Base-by-base conservation (phyloP, 2,113 vertebrate genomes). In the Pollachius pollachius region DNA sequence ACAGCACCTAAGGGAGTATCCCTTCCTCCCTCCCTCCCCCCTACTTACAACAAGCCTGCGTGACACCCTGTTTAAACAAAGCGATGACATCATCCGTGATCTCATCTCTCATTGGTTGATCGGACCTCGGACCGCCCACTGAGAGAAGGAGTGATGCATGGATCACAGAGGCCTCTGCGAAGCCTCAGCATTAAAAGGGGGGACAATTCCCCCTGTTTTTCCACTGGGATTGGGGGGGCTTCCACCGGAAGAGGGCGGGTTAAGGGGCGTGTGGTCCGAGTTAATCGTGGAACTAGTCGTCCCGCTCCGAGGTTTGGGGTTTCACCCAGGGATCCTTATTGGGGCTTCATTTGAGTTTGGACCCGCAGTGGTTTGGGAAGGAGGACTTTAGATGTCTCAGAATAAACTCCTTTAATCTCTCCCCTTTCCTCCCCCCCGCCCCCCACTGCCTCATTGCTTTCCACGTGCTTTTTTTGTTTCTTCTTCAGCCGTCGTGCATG, bases 371-470 rank as follows among this genome's bases (percentile, higher is more conserved):
- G 78, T 82, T 82, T 65, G 59, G 52, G 76, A 83, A 76, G 78
- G 79, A 70, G 7, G 6, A 81, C 85, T 81, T 87, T 62, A 67
- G 79, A 83, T 74, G 85, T 85, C 88, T 87, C 71, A 87, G 86
- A 91, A 90, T 87, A 88, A 88, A 83, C 80, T 62, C 41, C 83
- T 89, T 89, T 80, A 81, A 86, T 64, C 57, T 63, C 21, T 15
- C 64, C 30, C 13, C 17, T 16, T 16, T 4, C 16, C 62, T n/a
- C 6, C 7, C 62, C 16, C 23, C 6, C 7, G 27, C 16, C 23
- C 27, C 25, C 21, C 23, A 15, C 23, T n/a, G 3, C 23, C 60
- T 63, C 27, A 15, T 65, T n/a, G 59, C 3, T 37, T 60, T 57
- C 19, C 67, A 3, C 4, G 23, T 8, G 21, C 52, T 67, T 21